Conservation (phyloP, 2,888 invertebrate genomes). For the Noctua comes region DNA sequence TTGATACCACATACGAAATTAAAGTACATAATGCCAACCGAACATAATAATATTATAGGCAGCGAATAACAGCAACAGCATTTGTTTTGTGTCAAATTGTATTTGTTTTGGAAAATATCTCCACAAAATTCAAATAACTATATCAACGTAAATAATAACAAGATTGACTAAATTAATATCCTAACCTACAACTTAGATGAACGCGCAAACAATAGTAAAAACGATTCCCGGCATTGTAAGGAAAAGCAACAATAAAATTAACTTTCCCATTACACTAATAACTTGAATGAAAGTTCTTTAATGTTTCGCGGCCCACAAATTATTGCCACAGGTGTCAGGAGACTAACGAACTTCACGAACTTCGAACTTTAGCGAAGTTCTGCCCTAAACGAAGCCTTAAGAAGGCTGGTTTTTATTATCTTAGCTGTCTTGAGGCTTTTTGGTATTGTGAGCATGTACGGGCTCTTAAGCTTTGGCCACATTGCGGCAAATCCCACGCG, state of each 20-base stretch:
- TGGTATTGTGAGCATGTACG: conserved; percentile 18
- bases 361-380: conserved; percentile 43
- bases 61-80: too few species aligned
- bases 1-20: not conserved
- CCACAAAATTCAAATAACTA: too few species aligned
- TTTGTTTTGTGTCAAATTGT: too few species aligned
- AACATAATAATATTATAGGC: too few species aligned
- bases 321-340: conserved; percentile 59
- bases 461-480: not conserved
- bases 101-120: too few species aligned
- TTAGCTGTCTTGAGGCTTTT: conserved; percentile 4
- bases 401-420: conserved; percentile 41
- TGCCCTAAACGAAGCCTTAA: conserved; percentile 42
- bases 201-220: conserved; percentile 8
- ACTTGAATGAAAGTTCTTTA: conserved; percentile 47
- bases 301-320: conserved; percentile 57
- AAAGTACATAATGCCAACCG: not conserved
- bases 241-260: conserved; percentile 47
- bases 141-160: too few species aligned
- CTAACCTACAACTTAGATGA: not conserved
- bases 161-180: not conserved
- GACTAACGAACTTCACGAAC: conserved; percentile 54
- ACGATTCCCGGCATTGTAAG: conserved; percentile 5
- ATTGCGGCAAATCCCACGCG: not conserved
- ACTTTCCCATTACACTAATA: conserved; percentile 59